phyloP scores from a whole-genome alignment of 2,113 vertebrate genomes.

The Lethenteron camtschaticum region DNA sequence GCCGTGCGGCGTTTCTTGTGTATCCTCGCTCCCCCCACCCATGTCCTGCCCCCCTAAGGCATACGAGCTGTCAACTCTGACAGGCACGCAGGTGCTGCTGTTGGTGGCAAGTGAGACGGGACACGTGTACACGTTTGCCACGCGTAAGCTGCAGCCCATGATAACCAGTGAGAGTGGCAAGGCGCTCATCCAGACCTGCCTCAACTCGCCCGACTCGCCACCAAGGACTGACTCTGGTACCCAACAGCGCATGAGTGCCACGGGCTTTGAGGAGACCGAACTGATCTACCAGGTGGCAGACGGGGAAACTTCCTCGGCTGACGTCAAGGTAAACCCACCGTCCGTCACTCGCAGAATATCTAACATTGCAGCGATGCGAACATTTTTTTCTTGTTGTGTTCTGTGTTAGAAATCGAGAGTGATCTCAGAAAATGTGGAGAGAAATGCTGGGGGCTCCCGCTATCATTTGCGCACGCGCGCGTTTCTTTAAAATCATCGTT shows the following conservation, averaged over 20 bases:
- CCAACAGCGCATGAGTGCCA: constrained; percentile 97
- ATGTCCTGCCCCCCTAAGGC: constrained; percentile 25
- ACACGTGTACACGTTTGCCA: constrained; percentile 93
- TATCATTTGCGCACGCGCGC: not conserved
- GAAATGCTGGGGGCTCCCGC: not conserved
- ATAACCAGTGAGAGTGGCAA: constrained; percentile 98
- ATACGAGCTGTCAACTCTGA: constrained; percentile 88
- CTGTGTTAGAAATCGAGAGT: too few species aligned
- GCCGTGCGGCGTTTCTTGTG: too few species aligned
- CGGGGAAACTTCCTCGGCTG: constrained; percentile 30
- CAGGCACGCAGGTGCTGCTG: constrained; percentile 83
- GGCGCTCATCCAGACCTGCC: constrained; percentile 93
- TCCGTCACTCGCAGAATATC: not conserved
- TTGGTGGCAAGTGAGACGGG: constrained; percentile 93
- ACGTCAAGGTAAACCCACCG: constrained; percentile 4
- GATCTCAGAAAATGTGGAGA: too few species aligned
- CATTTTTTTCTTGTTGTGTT: too few species aligned
- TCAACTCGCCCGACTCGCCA: constrained; percentile 92
- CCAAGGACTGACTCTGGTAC: constrained; percentile 77
- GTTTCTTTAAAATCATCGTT: not conserved
- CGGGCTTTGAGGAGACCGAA: constrained; percentile 90
- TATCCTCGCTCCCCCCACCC: too few species aligned
- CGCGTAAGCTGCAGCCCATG: constrained; percentile 94
- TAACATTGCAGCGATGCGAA: too few species aligned
- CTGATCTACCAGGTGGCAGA: constrained; percentile 98